Base-by-base conservation (phyloP, 1,140 invertebrate genomes). In the Bombus fervidus region DNA sequence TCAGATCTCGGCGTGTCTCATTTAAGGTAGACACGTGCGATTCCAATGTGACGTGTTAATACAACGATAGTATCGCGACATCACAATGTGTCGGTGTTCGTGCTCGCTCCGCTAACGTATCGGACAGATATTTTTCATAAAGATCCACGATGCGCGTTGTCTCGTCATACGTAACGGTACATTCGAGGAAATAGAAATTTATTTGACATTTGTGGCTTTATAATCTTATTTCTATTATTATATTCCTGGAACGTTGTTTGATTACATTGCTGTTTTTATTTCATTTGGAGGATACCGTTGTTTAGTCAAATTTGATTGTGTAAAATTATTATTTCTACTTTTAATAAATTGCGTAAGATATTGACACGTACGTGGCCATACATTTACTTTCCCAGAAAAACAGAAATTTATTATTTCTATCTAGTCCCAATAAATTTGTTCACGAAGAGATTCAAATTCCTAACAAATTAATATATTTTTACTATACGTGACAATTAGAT, bases 11-110 rank as follows among this genome's bases (percentile, higher is more conserved):
- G 15, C 25, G 74, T 72, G 83, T 68, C 68, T 84, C 76, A 80
- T 84, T 84, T 84, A 84, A 84, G 83, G 76, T 47, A 47, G 64
- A 72, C 66, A 59, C 82, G 75, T 6, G n/a, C 64, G 10, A 78
- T 69, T 84, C 66, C 25, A 15, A 39, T 84, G 53, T 80, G 68
- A 79, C 68, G 75, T 69, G 76, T 80, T 84, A 84, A 79, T 80
- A 79, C 83, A 68, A 77, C 53, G 83, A 79, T 79, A 84, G 39
- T 39, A 80, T 84, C 75, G 31, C 25, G 3, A 59, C 25, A n/a
- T 82, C 39, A 28, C 57, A 75, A 82, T 47, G 71, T 68, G 41
- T 76, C 59, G 25, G 53, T 53, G 72, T 25, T 53, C 34, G 41
- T 34, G 53, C 15, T 39, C 22, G 22, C 57, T 39, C 0, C 15